Percentiles rank a stretch among this genome's conserved stretches.
Evolutionary conservation across 2,888 invertebrate species (phyloP).

Genomic region (Microdon myrmicae): DNA sequence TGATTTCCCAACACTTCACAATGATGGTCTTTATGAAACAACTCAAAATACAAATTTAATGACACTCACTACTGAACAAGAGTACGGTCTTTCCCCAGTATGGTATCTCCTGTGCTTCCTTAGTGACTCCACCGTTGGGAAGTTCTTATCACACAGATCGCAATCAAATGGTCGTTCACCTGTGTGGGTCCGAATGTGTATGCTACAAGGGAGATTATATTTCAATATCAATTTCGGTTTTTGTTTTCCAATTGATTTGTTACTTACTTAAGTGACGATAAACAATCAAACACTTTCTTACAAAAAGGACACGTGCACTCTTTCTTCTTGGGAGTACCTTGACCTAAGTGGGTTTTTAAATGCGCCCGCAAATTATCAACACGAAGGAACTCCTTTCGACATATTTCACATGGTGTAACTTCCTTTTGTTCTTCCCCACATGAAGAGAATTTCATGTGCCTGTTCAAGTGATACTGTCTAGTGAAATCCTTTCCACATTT

Average conservation of each 20-base stretch:
- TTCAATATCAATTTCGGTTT: neutral
- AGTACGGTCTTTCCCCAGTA: slow-evolving; percentile 74
- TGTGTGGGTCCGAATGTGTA: slow-evolving; percentile 77
- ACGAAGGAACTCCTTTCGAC: slow-evolving; percentile 66
- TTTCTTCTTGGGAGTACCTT: slow-evolving; percentile 69
- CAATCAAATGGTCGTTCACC: slow-evolving; percentile 76
- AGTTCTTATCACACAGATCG: slow-evolving; percentile 75
- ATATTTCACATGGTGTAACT: slow-evolving; percentile 64
- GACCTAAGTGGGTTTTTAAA: slow-evolving; percentile 75
- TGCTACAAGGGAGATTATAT: slow-evolving; percentile 59
- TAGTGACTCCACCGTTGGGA: slow-evolving; percentile 79
- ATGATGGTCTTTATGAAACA: no score
- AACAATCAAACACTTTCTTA: slow-evolving; percentile 74
- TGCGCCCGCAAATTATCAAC: slow-evolving; percentile 79
- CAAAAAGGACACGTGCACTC: slow-evolving; percentile 74
- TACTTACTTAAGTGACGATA: slow-evolving; percentile 69
- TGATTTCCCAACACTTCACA: no score
- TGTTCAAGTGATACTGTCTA: slow-evolving; percentile 78
- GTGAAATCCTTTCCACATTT: slow-evolving; percentile 79
- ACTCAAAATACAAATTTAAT: neutral
- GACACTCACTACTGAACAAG: slow-evolving; percentile 71
- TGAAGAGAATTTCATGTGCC: slow-evolving; percentile 63
- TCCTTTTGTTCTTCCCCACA: slow-evolving; percentile 62
- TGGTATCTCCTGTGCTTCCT: slow-evolving; percentile 78
- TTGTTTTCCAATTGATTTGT: neutral